Conservation (phyloP, 2,888 invertebrate species). For the Amphipoea lucens region DNA sequence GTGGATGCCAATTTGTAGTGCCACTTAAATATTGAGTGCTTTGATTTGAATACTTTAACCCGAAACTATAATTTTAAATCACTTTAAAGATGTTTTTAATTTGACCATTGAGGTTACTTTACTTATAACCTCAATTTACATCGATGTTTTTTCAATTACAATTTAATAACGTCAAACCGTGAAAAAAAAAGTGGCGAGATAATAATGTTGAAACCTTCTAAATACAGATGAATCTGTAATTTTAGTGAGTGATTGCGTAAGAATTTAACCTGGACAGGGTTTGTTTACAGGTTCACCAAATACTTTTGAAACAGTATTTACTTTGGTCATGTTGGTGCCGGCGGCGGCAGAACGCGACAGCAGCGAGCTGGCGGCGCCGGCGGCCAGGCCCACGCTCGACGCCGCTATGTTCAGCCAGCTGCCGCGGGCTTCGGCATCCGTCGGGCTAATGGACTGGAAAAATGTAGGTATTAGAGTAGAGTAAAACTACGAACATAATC, state of each 20-base stretch:
- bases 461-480: not conserved
- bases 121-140: not conserved
- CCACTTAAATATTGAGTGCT: not conserved
- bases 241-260: not conserved
- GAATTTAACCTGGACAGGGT: not conserved
- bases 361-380: constrained; percentile 87
- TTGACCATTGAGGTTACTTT: not conserved
- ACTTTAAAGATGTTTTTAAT: not conserved
- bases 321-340: constrained; percentile 88
- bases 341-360: constrained; percentile 86
- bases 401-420: constrained; percentile 91
- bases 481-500: not conserved
- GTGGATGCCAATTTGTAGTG: not conserved
- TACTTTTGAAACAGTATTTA: constrained; percentile 56
- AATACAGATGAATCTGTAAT: not conserved
- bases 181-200: not conserved
- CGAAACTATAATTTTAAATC: not conserved
- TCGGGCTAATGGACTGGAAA: constrained; percentile 80
- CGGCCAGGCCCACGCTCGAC: constrained; percentile 89
- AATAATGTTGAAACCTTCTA: not conserved
- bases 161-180: not conserved
- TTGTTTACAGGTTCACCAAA: not conserved
- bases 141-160: not conserved
- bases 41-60: not conserved
- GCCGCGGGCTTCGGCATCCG: constrained; percentile 90